Percentiles rank a stretch among this genome's conserved stretches.
phyloP scores from a whole-genome alignment of 1,140 invertebrate species.

The Drosophila serrata region DNA sequence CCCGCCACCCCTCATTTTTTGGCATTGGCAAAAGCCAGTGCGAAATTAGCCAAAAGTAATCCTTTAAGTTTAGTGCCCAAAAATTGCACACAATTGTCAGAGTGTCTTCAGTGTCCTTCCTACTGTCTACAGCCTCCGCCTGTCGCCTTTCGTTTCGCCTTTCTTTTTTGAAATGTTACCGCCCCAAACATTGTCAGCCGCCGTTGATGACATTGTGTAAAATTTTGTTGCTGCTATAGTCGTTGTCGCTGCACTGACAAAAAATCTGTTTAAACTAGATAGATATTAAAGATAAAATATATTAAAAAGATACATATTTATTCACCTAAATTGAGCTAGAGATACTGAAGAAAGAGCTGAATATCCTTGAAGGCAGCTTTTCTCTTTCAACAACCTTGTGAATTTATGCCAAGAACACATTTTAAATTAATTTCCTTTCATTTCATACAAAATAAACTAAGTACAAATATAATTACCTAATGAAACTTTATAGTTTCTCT shows the following conservation, averaged over 20 bases:
- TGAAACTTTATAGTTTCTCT: neutral
- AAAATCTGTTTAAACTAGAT: neutral
- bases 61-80: slow-evolving; percentile 79
- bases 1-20: neutral
- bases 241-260: slow-evolving; percentile 12
- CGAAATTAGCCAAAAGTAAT: slow-evolving; percentile 83
- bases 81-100: slow-evolving; percentile 76
- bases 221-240: slow-evolving; percentile 75
- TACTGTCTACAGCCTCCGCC: neutral
- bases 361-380: neutral
- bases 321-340: neutral
- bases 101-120: slow-evolving; percentile 28
- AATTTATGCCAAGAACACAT: neutral
- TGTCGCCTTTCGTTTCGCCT: neutral
- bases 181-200: slow-evolving; percentile 73
- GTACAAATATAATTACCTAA: neutral
- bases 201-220: slow-evolving; percentile 80
- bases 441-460: neutral
- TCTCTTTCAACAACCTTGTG: neutral
- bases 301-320: neutral
- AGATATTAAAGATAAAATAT: neutral
- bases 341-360: neutral
- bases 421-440: neutral
- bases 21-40: slow-evolving; percentile 45
- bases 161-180: neutral